Base-by-base conservation (phyloP, 2,888 invertebrate genomes). In the Drosophila longiperda region DNA sequence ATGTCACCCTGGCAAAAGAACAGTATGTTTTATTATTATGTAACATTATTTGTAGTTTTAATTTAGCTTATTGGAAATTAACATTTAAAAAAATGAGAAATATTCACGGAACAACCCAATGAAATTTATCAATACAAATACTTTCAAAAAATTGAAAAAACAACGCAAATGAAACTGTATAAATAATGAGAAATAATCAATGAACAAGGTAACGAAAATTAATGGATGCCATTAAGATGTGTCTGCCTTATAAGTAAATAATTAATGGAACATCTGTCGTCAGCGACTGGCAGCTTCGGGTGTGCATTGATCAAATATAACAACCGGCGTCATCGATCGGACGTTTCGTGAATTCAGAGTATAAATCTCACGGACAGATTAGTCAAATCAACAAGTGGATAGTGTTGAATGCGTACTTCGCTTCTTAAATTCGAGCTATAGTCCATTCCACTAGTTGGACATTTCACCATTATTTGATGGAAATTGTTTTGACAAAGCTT, bases 1-100 rank as follows among this genome's bases (percentile, higher is more conserved):
- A 94, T 75, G 92, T 94, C 49, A 92, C 93, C 3, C 66, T 92
- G 57, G 92, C 93, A 7, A 91, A 92, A 55, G 92, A 92, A 73
- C 92, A 92, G 92, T 93, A 66, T 73, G 90, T 80, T n/a, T 8
- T 36, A 6, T 2, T 29, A 29, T 29, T 29, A 5, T 6, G 1
- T 29, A 29, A 6, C 6, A 29, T 29, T 55, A 55, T 55, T 38
- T 11, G 4, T 8, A 45, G 15, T 1, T 45, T 7, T 4, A 15
- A 45, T 45, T 45, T 23, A 8, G 8, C 15, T 45, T 15, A 45
- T 45, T 3, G 42, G 7, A 45, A 26, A 38, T 17, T 1, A 26
- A 17, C 6, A 17, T 20, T 34, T 15, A 8, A 52, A 33, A 17
- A 40, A 12, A 17, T 38, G 17, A 26, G 26, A 38, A 55, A 36